Evolutionary conservation across 2,113 vertebrate genomes (phyloP).

Genomic region (rabbit (Oryctolagus cuniculus)): mOryCun1.1 NC_091432.1:16910001-16910500

Average conservation of each 20-base stretch:
- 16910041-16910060: not conserved
- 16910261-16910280: not conserved
- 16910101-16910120: not conserved
- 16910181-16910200: not conserved
- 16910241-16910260: not conserved
- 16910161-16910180: not conserved
- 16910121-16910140: not conserved
- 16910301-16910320: not conserved
- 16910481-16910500: not conserved
- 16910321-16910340: not conserved
- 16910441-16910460: not conserved
- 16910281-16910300: not conserved
- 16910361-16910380: not conserved
- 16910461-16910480: not conserved
- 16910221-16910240: not conserved
- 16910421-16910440: not conserved
- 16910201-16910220: not conserved
- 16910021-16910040: not conserved
- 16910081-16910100: not conserved
- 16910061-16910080: not conserved
- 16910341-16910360: not conserved
- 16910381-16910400: not conserved
- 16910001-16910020: not conserved
- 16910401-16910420: not conserved
- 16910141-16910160: not conserved